Evolutionary conservation across 2,888 invertebrate genomes (phyloP), one percentile per base, ranked within the genome.

Genomic region (Fragum sueziense): DNA sequence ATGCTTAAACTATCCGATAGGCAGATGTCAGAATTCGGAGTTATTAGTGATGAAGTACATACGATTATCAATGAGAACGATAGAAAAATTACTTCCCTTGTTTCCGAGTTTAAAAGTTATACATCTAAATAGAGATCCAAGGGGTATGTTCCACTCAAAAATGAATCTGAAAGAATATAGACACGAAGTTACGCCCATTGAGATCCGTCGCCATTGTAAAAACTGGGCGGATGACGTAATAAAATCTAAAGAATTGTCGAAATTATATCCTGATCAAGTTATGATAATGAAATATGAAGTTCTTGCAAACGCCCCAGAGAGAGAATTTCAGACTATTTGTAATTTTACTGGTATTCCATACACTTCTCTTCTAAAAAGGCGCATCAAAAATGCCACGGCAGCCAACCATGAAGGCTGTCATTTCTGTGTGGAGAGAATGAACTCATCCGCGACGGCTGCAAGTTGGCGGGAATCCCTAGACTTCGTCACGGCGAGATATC

Each of bases 121-220:
- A 3, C 71, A 76, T 67, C 51, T 76, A 27, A 70, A 70, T 25
- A 27, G 76, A 25, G 76, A 76, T n/a, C 70, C 76, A 9, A 54
- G 76, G 25, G 76, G 76, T 20, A 76, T 76, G 25, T 65, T 65
- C 11, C 65, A 74, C 47, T 78, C 78, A 57, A 74, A 70, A 27
- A 29, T 9, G n/a, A 27, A 31, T 47, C 41, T 68, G 1, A 25
- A 7, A 20, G 17, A 61, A 17, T n/a, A 20, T 20, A 25, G 0
- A 51, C 17, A 51, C 0, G 25, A 27, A 51, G 22, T 31, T 0
- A 51, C 22, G 17, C 20, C 17, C 14, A 11, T 17, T 0, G 25
- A 51, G 4, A 41, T 67, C 0, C n/a, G n/a, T 9, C 1, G 9
- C 9, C 65, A 52, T 27, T 76, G 76, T 41, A 33, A 37, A 22